Base-by-base conservation (phyloP, 2,113 vertebrate genomes). In the Pimephales promelas region DNA sequence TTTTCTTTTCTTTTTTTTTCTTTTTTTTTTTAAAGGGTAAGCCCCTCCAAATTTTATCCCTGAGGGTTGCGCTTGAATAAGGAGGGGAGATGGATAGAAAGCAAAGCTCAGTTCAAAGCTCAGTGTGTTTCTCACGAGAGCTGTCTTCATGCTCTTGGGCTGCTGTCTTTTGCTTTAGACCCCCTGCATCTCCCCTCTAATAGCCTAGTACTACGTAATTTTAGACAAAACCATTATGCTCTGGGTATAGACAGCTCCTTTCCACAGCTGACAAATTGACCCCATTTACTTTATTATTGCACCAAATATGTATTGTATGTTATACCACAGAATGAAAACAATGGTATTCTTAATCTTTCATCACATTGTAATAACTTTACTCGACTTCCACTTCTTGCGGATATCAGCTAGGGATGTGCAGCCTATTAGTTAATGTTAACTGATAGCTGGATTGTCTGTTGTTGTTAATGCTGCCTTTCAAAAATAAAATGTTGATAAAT, bases 81-180 rank as follows among this genome's bases (percentile, higher is more conserved):
- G 47, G 13, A 80, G 68, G 24, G 52, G 54, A 26, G 43, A 47
- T 34, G 20, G 62, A 59, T 64, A 36, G 61, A 66, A 80, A 56
- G n/a, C 59, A 10, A 16, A 43, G 18, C 28, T 86, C 54, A 43
- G 57, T 84, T 87, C 86, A 85, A 79, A 85, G 78, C 70, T 85
- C 77, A 36, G 73, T 77, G 16, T 73, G 14, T 56, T 83, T 83
- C 82, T 82, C 71, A 28, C 47, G 54, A 79, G 82, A 47, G 31
- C 34, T 74, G 40, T 76, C 56, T 47, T 80, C 57, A 70, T 11
- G 75, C 43, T 84, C 8, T n/a, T n/a, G 28, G 40, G 45, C 75
- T 40, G 45, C 75, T 43, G n/a, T 26, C 71, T 36, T 79, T 59
- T 10, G 34, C 54, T 49, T 74, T 73, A 79, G 72, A 34, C 79